Evolutionary conservation across 2,113 vertebrate species (phyloP).

Genomic region (Rutilus rutilus): DNA sequence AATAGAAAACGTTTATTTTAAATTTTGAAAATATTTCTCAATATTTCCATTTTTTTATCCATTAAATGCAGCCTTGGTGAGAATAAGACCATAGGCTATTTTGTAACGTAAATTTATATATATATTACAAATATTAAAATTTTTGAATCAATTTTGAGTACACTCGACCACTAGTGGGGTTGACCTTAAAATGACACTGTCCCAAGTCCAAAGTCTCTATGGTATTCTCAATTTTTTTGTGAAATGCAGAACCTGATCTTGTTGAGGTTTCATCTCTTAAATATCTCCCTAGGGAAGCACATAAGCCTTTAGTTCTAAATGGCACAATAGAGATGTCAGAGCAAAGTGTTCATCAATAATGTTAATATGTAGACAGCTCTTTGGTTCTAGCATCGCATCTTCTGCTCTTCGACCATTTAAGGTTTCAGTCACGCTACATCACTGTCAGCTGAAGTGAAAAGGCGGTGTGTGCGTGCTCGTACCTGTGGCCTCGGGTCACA

Average conservation of each 20-base stretch:
- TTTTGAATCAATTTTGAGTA: not conserved
- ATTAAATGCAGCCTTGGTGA: no score
- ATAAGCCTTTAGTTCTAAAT: not conserved
- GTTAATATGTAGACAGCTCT: constrained; percentile 16
- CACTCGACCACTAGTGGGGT: not conserved
- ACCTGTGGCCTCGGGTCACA: constrained; percentile 37
- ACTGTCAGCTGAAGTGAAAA: constrained; percentile 32
- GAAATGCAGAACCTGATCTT: not conserved
- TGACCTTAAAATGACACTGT: constrained; percentile 7
- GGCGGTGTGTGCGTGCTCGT: constrained; percentile 33
- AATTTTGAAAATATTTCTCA: no score
- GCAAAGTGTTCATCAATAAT: constrained; percentile 24
- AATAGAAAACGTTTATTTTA: no score
- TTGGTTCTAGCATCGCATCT: constrained; percentile 8
- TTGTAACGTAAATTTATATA: no score
- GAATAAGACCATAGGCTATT: no score
- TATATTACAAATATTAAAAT: not conserved
- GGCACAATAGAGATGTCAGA: constrained; percentile 11
- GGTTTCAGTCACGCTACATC: constrained; percentile 33
- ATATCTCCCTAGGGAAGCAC: constrained; percentile 2
- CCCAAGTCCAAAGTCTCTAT: not conserved
- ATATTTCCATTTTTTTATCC: no score
- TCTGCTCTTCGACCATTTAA: constrained; percentile 9
- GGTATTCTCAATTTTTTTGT: not conserved
- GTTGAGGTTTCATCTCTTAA: not conserved